Percentiles rank a stretch among this genome's conserved stretches.
phyloP scores from a whole-genome alignment of 2,888 invertebrate species.

The Eurois occulta region DNA sequence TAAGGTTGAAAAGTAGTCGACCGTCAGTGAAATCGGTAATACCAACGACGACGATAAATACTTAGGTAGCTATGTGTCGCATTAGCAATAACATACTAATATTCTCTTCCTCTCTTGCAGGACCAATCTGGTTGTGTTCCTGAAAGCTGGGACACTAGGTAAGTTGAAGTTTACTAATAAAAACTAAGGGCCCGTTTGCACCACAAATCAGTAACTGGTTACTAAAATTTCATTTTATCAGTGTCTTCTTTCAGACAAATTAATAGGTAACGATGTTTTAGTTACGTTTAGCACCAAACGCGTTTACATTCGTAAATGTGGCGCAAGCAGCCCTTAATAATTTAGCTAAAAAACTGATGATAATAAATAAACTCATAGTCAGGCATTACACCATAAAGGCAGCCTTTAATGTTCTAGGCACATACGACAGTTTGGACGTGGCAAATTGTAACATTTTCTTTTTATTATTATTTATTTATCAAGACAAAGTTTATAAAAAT shows the following conservation, averaged over 20 bases:
- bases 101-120: conserved; percentile 20
- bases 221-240: background rate
- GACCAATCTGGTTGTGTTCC: conserved; percentile 31
- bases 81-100: background rate
- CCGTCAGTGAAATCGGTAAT: background rate
- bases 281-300: background rate
- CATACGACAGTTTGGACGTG: background rate
- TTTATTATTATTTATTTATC: too few species aligned
- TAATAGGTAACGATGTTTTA: background rate
- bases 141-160: conserved; percentile 48
- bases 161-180: conserved; percentile 10
- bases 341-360: background rate
- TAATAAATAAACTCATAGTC: background rate
- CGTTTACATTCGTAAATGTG: background rate
- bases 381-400: background rate
- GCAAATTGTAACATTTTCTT: background rate
- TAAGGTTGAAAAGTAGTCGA: background rate
- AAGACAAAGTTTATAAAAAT: too few species aligned
- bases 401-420: background rate
- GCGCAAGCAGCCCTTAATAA: background rate
- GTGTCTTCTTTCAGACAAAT: background rate
- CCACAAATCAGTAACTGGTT: background rate
- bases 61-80: background rate
- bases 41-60: background rate
- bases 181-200: background rate